phyloP scores from a whole-genome alignment of 2,113 vertebrate species.

The Microcebus murinus region DNA sequence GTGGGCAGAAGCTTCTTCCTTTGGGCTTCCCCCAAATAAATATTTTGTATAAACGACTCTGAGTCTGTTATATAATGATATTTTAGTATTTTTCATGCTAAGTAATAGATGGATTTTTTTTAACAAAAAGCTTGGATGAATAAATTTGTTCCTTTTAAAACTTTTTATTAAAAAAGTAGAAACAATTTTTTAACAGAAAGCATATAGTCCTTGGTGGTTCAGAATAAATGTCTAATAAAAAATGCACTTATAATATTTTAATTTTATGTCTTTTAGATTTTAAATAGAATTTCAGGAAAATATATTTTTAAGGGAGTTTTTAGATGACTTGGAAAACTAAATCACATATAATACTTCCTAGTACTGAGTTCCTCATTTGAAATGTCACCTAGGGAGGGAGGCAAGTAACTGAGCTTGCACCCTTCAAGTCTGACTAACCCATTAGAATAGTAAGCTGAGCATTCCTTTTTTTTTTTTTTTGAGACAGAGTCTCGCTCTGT shows the following conservation, averaged over 20 bases:
- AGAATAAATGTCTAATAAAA: conserved; percentile 57
- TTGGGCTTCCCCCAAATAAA: background rate
- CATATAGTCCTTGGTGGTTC: background rate
- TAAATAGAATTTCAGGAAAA: conserved; percentile 55
- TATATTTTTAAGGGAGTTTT: conserved; percentile 72
- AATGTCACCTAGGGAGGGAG: conserved; percentile 65
- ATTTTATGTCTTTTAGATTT: conserved; percentile 71
- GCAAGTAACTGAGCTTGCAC: conserved; percentile 69
- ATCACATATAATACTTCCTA: conserved; percentile 68
- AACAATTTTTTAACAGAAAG: background rate
- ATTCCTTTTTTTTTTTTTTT: background rate
- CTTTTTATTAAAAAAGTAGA: conserved; percentile 19
- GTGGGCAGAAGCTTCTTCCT: background rate
- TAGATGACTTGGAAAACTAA: conserved; percentile 74
- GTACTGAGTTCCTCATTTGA: conserved; percentile 73
- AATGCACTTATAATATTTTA: conserved; percentile 61
- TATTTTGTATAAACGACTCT: conserved; percentile 11
- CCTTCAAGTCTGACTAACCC: conserved; percentile 34
- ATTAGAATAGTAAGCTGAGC: conserved; percentile 68
- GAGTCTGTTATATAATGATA: background rate
- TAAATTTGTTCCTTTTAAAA: conserved; percentile 8
- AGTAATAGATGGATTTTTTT: background rate
- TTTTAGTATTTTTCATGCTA: conserved; percentile 41
- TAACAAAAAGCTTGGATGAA: background rate
- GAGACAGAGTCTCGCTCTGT: too few relatives aligned